These are phyloP conservation scores for Microtus montanus DNA, from an alignment of 2,113 vertebrate genomes.

Conservation along the genomic window DNA sequence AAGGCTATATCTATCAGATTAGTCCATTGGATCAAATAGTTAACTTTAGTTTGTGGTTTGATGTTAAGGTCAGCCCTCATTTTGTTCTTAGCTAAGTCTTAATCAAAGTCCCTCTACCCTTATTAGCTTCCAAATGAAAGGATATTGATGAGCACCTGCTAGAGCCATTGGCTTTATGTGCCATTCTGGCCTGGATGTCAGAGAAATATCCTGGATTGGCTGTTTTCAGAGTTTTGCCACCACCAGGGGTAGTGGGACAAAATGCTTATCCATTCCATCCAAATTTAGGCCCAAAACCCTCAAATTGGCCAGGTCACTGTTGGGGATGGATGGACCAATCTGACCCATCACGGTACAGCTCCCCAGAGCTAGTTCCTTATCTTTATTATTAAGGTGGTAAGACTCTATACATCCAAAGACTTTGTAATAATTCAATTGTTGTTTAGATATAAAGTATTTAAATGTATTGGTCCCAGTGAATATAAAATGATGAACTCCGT, in stretches of 20 bases:
- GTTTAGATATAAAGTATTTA: neutral
- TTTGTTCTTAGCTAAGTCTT: conserved; percentile 93
- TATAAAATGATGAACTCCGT: neutral
- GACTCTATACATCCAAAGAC: neutral
- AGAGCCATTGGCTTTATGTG: conserved; percentile 97
- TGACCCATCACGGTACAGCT: neutral
- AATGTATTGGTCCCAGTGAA: too few relatives aligned
- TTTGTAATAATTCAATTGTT: neutral
- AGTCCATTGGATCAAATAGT: conserved; percentile 95
- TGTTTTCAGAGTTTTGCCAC: neutral
- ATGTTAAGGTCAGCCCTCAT: conserved; percentile 98
- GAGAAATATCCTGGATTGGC: neutral
- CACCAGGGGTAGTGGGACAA: neutral
- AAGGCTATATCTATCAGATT: conserved; percentile 96
- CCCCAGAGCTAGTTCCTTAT: neutral
- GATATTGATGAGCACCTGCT: conserved; percentile 95
- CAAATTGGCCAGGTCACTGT: neutral
- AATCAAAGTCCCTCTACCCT: conserved; percentile 92
- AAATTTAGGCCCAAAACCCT: too few relatives aligned
- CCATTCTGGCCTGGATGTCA: conserved; percentile 91
- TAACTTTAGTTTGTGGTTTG: conserved; percentile 94
- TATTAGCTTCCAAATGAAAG: conserved; percentile 94
- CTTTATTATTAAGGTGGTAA: neutral
- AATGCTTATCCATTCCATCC: too few relatives aligned
- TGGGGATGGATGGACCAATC: neutral